Evolutionary conservation across 2,888 invertebrate species (phyloP).

Genomic region (Acleris emargana): DNA sequence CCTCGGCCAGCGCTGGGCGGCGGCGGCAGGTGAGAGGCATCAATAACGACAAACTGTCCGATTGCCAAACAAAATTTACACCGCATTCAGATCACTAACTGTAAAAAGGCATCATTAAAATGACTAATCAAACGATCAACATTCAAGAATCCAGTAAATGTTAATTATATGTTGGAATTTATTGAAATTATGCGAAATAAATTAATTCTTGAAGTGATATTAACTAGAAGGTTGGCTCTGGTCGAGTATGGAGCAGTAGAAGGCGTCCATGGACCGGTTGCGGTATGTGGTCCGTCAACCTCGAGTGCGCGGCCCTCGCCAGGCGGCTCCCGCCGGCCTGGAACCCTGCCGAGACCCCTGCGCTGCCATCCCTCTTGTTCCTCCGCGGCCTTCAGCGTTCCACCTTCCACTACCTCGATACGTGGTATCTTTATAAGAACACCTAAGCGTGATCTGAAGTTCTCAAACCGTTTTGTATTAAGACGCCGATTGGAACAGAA

Average conservation of each 20-base stretch:
- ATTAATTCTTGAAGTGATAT: conserved; percentile 66
- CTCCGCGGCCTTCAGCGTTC: not conserved
- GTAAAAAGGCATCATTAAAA: conserved; percentile 75
- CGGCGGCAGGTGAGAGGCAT: conserved; percentile 55
- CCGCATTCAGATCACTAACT: conserved; percentile 73
- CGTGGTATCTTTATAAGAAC: not conserved
- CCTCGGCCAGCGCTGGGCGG: conserved; percentile 54
- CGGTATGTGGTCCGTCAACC: conserved; percentile 63
- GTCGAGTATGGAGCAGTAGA: conserved; percentile 57
- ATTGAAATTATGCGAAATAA: conserved; percentile 72
- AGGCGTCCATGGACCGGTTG: conserved; percentile 67
- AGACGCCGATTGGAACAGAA: too few relatives aligned
- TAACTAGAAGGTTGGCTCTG: conserved; percentile 59
- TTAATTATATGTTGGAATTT: conserved; percentile 74
- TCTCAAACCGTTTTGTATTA: too few relatives aligned
- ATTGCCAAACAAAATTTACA: conserved; percentile 70
- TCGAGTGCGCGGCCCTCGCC: conserved; percentile 41
- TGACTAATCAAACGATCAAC: conserved; percentile 77
- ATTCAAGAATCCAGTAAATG: conserved; percentile 74
- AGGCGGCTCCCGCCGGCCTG: conserved; percentile 28
- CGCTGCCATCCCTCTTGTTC: conserved; percentile 8
- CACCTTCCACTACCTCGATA: not conserved
- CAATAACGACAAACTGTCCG: conserved; percentile 59
- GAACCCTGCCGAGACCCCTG: conserved; percentile 10
- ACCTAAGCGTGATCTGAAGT: not conserved